These are phyloP conservation scores for Erinaceus europaeus DNA, from an alignment of 2,113 vertebrate species.

Conservation along the genomic window DNA sequence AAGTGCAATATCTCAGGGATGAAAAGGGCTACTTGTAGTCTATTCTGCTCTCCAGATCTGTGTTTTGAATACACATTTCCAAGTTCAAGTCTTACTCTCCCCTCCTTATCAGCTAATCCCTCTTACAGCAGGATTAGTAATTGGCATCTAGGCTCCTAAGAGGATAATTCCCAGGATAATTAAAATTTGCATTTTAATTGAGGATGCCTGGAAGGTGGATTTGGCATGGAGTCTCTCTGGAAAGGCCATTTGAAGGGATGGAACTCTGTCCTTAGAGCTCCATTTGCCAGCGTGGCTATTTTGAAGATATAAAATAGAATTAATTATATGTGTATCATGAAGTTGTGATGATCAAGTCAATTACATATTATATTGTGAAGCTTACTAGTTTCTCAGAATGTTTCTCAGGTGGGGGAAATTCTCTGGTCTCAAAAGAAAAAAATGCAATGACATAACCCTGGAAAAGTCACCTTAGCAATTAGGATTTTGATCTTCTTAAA, in stretches of 20 bases:
- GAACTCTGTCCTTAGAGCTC: neutral
- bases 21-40: conserved; percentile 43
- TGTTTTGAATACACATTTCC: conserved; percentile 32
- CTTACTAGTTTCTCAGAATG: neutral
- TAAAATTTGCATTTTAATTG: conserved; percentile 73
- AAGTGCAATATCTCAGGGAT: neutral
- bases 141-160: conserved; percentile 52
- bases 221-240: conserved; percentile 6
- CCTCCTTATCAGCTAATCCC: conserved; percentile 47
- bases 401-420: neutral
- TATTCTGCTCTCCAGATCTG: conserved; percentile 48
- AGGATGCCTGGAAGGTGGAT: conserved; percentile 30
- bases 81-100: conserved; percentile 61
- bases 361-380: neutral
- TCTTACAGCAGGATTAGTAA: conserved; percentile 62
- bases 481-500: neutral
- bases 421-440: neutral
- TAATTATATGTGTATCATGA: neutral
- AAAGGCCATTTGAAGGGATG: neutral
- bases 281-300: neutral
- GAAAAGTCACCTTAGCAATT: neutral
- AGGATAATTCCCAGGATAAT: conserved; percentile 62
- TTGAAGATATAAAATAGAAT: conserved; percentile 38
- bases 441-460: neutral
- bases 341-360: conserved; percentile 31